These are phyloP conservation scores for Polydesmus complanatus DNA, from an alignment of 2,888 invertebrate genomes.

Conservation along the genomic window DNA sequence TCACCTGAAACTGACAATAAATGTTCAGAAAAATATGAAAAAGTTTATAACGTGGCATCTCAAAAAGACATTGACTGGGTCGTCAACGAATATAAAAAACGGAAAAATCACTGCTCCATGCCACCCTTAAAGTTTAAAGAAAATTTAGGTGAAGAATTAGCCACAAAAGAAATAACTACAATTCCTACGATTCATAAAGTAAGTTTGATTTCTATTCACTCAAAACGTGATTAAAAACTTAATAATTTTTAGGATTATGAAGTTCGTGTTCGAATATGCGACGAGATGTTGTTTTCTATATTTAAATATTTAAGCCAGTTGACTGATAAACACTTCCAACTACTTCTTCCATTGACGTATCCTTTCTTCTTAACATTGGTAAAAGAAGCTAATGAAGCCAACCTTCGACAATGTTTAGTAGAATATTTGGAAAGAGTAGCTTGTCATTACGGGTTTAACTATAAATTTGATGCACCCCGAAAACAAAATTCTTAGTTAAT, in stretches of 20 bases:
- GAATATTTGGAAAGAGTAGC: neutral
- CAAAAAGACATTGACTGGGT: conserved; percentile 37
- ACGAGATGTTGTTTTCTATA: neutral
- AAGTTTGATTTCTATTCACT: too few relatives aligned
- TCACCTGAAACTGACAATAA: too few relatives aligned
- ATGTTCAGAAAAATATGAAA: conserved; percentile 19
- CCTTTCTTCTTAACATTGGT: conserved; percentile 1
- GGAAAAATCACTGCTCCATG: conserved; percentile 38
- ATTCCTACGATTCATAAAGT: neutral
- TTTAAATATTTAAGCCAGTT: neutral
- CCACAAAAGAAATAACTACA: neutral
- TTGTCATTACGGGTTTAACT: neutral
- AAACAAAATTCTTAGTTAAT: too few relatives aligned
- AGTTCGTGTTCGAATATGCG: conserved; percentile 7
- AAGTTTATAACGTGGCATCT: conserved; percentile 35
- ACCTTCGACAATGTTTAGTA: conserved; percentile 14
- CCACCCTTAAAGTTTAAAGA: conserved; percentile 23
- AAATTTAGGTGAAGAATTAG: neutral
- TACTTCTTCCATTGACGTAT: neutral
- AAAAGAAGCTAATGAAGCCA: conserved; percentile 17
- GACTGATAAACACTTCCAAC: neutral
- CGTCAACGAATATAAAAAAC: conserved; percentile 40
- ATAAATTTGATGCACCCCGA: neutral
- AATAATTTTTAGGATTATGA: too few relatives aligned
- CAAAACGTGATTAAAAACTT: too few relatives aligned